Base-by-base conservation (phyloP, 2,888 invertebrate species). In the Leptinotarsa tumamoca region DNA sequence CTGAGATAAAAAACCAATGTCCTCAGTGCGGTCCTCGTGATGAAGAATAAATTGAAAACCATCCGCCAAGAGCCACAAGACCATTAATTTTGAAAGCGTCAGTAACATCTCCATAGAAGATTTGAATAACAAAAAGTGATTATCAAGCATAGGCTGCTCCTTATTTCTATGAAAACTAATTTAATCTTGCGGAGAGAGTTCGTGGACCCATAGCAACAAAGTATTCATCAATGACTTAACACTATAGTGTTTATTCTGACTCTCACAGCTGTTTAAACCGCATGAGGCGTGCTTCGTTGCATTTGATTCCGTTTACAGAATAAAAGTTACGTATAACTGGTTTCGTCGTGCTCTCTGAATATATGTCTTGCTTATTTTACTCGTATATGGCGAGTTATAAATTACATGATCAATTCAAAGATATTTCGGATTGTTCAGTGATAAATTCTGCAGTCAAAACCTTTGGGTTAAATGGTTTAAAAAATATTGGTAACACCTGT, bases 81-180 rank as follows among this genome's bases (percentile, higher is more conserved):
- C n/a, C 27, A 63, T 63, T 33, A 63, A 63, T 63, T 63, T 43
- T 63, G 63, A 33, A 27, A 33, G 43, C n/a, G 63, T 43, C 63
- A 43, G 43, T 63, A 63, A 63, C 63, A 63, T 33, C n/a, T 33
- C 17, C 63, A 63, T 17, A 18, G 43, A 18, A 63, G n/a, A 63
- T 63, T 33, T 63, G 63, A 63, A 63, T 63, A 63, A 63, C 63
- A 43, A 63, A 33, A 23, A 58, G 27, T 58, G 58, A 63, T 58
- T 23, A 23, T 23, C 58, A 27, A 58, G 21, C 23, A 23, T 4
- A 58, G 23, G 21, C 58, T 23, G 23, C 58, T 58, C 14, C 15
- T 23, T n/a, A 18, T 4, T 63, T 63, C 63, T 43, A 63, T 63
- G 63, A 43, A 63, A 63, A 63, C 33, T 63, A 17, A 63, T 63